Base-by-base conservation (phyloP, 2,888 invertebrate species). In the Oscheius myriophilus region DNA sequence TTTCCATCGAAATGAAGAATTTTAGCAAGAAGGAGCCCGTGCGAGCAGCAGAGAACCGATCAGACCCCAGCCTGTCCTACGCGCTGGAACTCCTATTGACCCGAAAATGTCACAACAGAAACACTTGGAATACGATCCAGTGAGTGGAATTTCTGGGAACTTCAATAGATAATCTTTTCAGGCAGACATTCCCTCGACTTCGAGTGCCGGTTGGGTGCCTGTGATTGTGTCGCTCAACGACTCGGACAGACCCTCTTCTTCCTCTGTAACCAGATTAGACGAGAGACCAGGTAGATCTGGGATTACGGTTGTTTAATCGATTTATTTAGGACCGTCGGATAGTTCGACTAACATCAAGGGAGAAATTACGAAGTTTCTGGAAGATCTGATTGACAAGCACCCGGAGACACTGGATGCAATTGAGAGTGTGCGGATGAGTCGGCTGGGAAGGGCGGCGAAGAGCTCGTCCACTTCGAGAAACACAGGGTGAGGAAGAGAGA, bases 401-500 rank as follows among this genome's bases (percentile, higher is more conserved):
- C 86, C 86, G 12, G 86, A 85, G 61, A 83, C 86, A 9, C 63
- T 85, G 51, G 84, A 86, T 58, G 86, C 81, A 4, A 84, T 86
- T 49, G 86, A 86, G 63, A 83, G 69, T 58, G 83, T 86, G 14
- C 75, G 84, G 49, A 70, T 76, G 74, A 81, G 73, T 67, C 67
- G 76, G 16, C 21, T 78, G 45, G 43, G 43, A 9, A 16, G 18
- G 12, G 16, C 42, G 18, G 25, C 25, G 46, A 25, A 21, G n/a
- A 49, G 46, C 23, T 23, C 63, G 11, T 51, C 63, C 26, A 63
- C 18, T 25, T 55, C 55, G 9, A 46, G 21, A 14, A n/a, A 46
- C 7, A 46, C 21, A 46, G 14, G 49, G 46, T 54, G 9, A 33
- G 33, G 33, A 9, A 33, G 33, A 33, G 33, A 3, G 33, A 3